Conservation (phyloP, 2,888 invertebrate species). For the Crioceris asparagi region DNA sequence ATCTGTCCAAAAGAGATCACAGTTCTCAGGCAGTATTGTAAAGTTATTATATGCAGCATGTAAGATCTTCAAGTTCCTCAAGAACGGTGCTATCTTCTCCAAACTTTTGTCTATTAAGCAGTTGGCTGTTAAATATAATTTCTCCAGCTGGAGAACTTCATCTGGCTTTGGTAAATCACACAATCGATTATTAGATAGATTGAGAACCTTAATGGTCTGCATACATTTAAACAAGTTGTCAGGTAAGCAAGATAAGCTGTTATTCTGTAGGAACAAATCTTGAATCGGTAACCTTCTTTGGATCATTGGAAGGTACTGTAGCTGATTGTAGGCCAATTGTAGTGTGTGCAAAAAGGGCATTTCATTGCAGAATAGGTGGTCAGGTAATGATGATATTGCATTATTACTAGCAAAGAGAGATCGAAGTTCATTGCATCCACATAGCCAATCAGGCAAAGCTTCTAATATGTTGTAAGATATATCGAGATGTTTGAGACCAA, state of each 20-base stretch:
- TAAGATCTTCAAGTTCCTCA: constrained; percentile 56
- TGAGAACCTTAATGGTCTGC: constrained; percentile 54
- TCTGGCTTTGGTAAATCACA: constrained; percentile 51
- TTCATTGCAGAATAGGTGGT: constrained; percentile 64
- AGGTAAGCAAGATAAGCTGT: constrained; percentile 62
- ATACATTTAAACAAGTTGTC: constrained; percentile 64
- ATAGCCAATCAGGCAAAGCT: constrained; percentile 66
- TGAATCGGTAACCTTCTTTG: constrained; percentile 55
- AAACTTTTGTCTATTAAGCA: constrained; percentile 55
- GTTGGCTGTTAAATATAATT: constrained; percentile 64
- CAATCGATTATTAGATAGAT: constrained; percentile 69
- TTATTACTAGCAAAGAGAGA: constrained; percentile 69
- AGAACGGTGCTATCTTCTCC: constrained; percentile 48
- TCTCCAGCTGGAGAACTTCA: constrained; percentile 52
- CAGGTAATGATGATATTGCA: constrained; percentile 55
- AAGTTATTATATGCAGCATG: constrained; percentile 74
- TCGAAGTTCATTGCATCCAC: constrained; percentile 58
- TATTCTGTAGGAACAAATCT: constrained; percentile 66
- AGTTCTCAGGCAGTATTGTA: constrained; percentile 61
- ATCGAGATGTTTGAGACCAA: constrained; percentile 63
- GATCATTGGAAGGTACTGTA: constrained; percentile 61
- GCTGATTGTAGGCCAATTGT: constrained; percentile 67
- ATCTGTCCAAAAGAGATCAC: constrained; percentile 64
- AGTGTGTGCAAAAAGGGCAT: constrained; percentile 60
- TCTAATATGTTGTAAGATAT: constrained; percentile 68